Evolutionary conservation across 2,113 vertebrate species (phyloP).

Genomic region (Amphiprion ocellaris): DNA sequence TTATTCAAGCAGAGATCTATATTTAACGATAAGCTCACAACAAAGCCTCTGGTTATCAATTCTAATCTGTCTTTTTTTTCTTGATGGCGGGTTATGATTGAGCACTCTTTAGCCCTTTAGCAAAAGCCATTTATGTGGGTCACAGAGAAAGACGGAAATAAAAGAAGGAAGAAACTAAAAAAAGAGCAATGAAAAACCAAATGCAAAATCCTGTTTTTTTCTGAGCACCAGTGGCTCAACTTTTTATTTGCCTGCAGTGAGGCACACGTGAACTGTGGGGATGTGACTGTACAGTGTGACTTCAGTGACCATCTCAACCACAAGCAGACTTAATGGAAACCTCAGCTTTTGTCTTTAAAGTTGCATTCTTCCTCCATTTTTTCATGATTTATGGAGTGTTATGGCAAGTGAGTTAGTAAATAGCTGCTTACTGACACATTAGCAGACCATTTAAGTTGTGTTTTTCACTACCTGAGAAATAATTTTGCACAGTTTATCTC

Average conservation of each 20-base stretch:
- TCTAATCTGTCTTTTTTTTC: constrained; percentile 29
- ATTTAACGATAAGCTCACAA: constrained; percentile 34
- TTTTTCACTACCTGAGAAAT: no score
- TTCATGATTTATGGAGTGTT: not conserved
- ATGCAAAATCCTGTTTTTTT: not conserved
- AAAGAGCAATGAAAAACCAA: not conserved
- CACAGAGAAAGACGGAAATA: not conserved
- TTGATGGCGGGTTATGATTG: constrained; percentile 21
- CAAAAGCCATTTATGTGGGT: constrained; percentile 42
- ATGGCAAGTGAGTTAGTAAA: not conserved
- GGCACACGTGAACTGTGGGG: not conserved
- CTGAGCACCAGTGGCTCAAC: not conserved
- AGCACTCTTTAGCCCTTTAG: constrained; percentile 35
- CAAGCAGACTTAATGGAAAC: no score
- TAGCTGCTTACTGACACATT: not conserved
- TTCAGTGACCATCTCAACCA: not conserved
- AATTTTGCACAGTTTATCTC: not conserved
- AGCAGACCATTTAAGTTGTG: no score
- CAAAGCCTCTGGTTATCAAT: constrained; percentile 42
- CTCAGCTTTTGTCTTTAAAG: not conserved
- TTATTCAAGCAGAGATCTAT: constrained; percentile 11
- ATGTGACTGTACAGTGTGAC: not conserved
- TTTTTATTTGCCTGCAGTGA: not conserved
- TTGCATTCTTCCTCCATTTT: not conserved
- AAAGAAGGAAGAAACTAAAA: not conserved